A percentile compares a stretch with the other conserved stretches of the same genome.
These are phyloP conservation scores for Teinopalpus imperialis DNA, from an alignment of 2,888 invertebrate genomes.

Conservation along the genomic window DNA sequence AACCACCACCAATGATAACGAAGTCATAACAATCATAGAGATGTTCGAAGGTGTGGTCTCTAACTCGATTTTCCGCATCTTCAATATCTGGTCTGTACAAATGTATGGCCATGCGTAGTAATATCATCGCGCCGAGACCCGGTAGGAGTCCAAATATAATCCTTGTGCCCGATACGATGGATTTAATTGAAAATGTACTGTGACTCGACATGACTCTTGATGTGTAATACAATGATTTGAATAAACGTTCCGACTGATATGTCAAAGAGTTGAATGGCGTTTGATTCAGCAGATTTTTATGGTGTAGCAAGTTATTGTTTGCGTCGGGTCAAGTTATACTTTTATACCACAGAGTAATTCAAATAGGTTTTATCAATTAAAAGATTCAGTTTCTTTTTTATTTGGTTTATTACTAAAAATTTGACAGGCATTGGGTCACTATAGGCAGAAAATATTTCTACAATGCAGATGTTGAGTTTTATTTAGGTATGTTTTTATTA, in stretches of 20 bases:
- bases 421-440: too few species aligned
- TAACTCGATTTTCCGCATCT: conserved; percentile 84
- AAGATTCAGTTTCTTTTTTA: too few species aligned
- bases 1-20: conserved; percentile 90
- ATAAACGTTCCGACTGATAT: conserved; percentile 19
- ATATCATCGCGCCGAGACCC: conserved; percentile 83
- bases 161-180: conserved; percentile 82
- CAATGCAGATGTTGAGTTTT: too few species aligned
- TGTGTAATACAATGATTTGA: conserved; percentile 20
- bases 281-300: conserved; percentile 40
- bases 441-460: too few species aligned
- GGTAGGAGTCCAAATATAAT: conserved; percentile 85
- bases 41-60: conserved; percentile 74
- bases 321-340: conserved; percentile 38
- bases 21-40: conserved; percentile 87
- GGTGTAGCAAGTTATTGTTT: conserved; percentile 47
- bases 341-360: conserved; percentile 43
- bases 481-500: too few species aligned
- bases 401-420: too few species aligned
- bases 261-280: conserved; percentile 33
- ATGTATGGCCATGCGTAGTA: conserved; percentile 84
- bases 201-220: conserved; percentile 48
- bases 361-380: too few species aligned
- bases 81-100: conserved; percentile 87
- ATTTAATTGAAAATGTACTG: conserved; percentile 47